Conservation (phyloP, 2,888 invertebrate genomes). For the Ophion slaviceki region DNA sequence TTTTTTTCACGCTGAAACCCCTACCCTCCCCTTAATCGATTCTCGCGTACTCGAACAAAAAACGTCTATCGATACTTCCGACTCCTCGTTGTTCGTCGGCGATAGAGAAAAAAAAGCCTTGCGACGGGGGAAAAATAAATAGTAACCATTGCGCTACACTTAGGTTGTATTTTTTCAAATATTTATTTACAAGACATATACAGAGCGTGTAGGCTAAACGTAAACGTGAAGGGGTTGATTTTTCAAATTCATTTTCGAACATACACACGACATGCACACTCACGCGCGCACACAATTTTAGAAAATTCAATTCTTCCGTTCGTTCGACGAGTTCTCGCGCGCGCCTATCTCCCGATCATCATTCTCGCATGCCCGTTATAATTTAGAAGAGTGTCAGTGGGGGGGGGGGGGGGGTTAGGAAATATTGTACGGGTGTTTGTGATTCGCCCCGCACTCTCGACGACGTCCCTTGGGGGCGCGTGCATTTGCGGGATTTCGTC, state of each 20-base stretch:
- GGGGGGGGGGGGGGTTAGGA: not conserved
- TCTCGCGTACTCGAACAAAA: no score
- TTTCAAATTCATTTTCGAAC: slow-evolving; percentile 61
- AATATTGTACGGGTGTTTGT: not conserved
- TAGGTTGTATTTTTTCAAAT: slow-evolving; percentile 74
- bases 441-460: no score
- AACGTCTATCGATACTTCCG: not conserved
- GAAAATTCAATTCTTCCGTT: slow-evolving; percentile 32
- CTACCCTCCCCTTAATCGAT: no score
- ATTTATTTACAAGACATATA: slow-evolving; percentile 83
- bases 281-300: no score
- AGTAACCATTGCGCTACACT: not conserved
- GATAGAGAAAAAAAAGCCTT: not conserved
- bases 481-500: no score
- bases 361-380: slow-evolving; percentile 25
- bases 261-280: slow-evolving; percentile 45
- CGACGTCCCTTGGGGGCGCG: no score
- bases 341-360: slow-evolving; percentile 31
- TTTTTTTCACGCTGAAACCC: no score
- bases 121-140: not conserved
- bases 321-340: slow-evolving; percentile 56
- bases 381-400: not conserved
- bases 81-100: not conserved
- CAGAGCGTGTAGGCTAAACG: slow-evolving; percentile 79
- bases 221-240: slow-evolving; percentile 73